phyloP scores from a whole-genome alignment of 2,797 vertebrate species.

The Cercopithecus petaurista region DNA sequence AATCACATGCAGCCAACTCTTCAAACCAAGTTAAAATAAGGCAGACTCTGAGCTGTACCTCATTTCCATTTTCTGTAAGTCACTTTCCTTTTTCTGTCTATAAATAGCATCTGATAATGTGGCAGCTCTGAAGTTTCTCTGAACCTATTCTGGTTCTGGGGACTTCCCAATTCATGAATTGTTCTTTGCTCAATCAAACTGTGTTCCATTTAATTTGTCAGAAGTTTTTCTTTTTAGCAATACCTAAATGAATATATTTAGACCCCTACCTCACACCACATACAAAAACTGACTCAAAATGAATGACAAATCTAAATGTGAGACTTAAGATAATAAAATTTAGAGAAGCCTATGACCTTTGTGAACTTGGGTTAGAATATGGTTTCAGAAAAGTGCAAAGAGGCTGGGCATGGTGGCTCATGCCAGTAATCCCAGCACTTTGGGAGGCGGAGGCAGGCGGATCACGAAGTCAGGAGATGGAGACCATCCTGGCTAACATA shows the following conservation, averaged over 20 bases:
- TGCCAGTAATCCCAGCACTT: no score
- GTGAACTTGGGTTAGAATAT: not conserved
- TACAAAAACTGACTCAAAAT: not conserved
- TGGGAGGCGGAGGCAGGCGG: accelerated
- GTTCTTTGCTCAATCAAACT: not conserved
- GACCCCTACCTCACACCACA: not conserved
- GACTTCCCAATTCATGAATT: not conserved
- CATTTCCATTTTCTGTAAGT: not conserved
- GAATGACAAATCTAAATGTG: not conserved
- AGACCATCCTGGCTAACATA: no score
- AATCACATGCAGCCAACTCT: not conserved
- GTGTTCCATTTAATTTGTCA: not conserved
- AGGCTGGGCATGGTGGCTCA: no score
- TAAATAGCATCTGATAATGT: not conserved
- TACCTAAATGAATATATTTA: not conserved
- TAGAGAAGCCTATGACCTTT: not conserved
- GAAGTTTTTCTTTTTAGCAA: not conserved
- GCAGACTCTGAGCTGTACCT: not conserved
- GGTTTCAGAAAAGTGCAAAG: not conserved
- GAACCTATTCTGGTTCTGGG: not conserved
- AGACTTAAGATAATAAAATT: not conserved
- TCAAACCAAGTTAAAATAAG: not conserved
- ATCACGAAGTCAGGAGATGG: no score
- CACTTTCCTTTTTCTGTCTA: not conserved
- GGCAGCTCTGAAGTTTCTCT: not conserved